A percentile compares a stretch with the other conserved stretches of the same genome.
Evolutionary conservation across 2,888 invertebrate genomes (phyloP).

Genomic region (Coelinius sp.): DNA sequence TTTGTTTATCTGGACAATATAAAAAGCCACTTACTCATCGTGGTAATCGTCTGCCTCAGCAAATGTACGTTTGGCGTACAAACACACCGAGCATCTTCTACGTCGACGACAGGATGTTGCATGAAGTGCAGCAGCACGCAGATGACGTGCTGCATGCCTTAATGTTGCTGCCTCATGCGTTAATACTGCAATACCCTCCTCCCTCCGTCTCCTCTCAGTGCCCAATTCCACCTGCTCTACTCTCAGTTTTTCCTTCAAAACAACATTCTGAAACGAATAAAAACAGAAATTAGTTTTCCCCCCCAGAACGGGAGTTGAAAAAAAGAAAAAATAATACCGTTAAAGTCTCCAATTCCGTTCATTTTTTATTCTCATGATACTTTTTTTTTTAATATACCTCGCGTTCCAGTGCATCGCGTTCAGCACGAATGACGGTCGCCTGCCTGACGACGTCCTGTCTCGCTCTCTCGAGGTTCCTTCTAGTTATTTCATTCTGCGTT

Average conservation of each 20-base stretch:
- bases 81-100: conserved; percentile 75
- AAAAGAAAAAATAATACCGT: conserved; percentile 19
- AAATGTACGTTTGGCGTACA: conserved; percentile 75
- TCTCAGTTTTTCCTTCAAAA: conserved; percentile 74
- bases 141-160: conserved; percentile 72
- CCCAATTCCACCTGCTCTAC: conserved; percentile 72
- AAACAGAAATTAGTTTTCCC: conserved; percentile 1
- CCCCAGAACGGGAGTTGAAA: background rate
- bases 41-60: conserved; percentile 72
- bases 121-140: conserved; percentile 65
- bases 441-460: conserved; percentile 75
- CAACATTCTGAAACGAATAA: conserved; percentile 71
- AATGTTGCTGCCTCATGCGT: conserved; percentile 71
- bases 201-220: conserved; percentile 70
- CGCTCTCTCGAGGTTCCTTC: conserved; percentile 74
- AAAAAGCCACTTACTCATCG: conserved; percentile 69
- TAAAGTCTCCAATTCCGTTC: conserved; percentile 22
- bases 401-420: conserved; percentile 74
- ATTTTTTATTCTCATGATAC: background rate
- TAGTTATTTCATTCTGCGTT: conserved; percentile 74
- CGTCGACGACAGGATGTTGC: conserved; percentile 68
- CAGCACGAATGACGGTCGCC: conserved; percentile 74
- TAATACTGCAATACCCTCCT: conserved; percentile 69
- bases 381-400: conserved; percentile 70
- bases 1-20: background rate